phyloP scores from a whole-genome alignment of 2,797 vertebrate species.

The Fundulus diaphanus region DNA sequence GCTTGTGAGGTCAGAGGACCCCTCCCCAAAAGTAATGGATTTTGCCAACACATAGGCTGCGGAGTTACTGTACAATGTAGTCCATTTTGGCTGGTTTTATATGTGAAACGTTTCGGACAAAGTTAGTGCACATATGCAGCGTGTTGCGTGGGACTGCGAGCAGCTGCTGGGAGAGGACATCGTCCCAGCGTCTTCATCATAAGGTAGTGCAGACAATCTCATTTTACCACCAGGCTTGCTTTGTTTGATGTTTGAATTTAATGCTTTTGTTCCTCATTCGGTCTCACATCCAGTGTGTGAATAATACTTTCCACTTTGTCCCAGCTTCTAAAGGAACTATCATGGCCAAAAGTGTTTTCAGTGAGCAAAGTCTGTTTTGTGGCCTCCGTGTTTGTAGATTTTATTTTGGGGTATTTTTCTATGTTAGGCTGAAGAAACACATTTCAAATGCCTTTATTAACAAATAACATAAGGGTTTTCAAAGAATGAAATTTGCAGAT shows the following conservation, averaged over 20 bases:
- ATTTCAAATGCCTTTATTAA: not conserved
- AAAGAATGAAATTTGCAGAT: not conserved
- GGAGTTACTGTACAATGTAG: not conserved
- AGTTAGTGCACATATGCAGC: not conserved
- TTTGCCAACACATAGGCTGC: not conserved
- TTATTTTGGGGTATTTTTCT: not conserved
- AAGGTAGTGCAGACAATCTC: not conserved
- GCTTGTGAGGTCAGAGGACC: not conserved
- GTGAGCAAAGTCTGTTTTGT: not conserved
- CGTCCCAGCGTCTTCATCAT: not conserved
- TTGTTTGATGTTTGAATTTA: not conserved
- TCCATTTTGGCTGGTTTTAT: not conserved
- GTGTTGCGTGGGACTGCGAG: not conserved
- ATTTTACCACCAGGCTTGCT: not conserved
- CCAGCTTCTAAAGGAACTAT: not conserved
- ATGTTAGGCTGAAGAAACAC: not conserved
- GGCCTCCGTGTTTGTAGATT: not conserved
- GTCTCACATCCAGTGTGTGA: not conserved
- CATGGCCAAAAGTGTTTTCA: not conserved
- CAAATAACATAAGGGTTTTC: not conserved
- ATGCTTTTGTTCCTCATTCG: not conserved
- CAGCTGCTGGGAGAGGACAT: not conserved
- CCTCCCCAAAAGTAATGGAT: not conserved
- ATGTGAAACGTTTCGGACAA: not conserved
- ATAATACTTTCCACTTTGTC: not conserved